These are phyloP conservation scores for Paralichthys olivaceus DNA, from an alignment of 2,113 vertebrate genomes.

Conservation along the genomic window DNA sequence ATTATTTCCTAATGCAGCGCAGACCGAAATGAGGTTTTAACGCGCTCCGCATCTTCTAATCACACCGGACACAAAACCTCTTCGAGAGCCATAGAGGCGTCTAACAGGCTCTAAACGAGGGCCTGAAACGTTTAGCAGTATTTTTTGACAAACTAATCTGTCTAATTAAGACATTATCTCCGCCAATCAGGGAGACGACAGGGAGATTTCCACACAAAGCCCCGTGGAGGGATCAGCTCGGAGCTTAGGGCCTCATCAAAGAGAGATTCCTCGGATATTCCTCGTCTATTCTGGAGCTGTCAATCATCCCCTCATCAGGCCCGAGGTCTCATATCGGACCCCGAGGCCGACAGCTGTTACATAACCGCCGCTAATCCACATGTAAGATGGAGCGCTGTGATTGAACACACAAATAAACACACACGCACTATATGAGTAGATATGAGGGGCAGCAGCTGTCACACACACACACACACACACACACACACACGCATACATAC, in stretches of 20 bases:
- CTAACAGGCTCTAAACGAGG: conserved; percentile 53
- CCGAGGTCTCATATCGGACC: conserved; percentile 56
- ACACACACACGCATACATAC: not conserved
- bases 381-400: conserved; percentile 34
- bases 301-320: conserved; percentile 68
- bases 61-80: conserved; percentile 16
- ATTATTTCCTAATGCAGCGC: not conserved
- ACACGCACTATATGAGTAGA: conserved; percentile 10
- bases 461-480: conserved; percentile 43
- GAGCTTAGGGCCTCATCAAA: conserved; percentile 66
- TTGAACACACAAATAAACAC: conserved; percentile 37
- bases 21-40: not conserved
- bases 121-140: conserved; percentile 50
- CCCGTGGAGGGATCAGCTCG: conserved; percentile 20
- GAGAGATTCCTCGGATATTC: conserved; percentile 55
- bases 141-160: conserved; percentile 60
- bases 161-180: conserved; percentile 66
- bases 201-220: conserved; percentile 50
- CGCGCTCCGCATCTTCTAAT: conserved; percentile 23
- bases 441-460: conserved; percentile 61
- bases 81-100: conserved; percentile 19
- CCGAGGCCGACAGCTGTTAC: conserved; percentile 71
- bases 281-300: conserved; percentile 73
- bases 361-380: conserved; percentile 66
- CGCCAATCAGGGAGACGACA: conserved; percentile 44